Base-by-base conservation (phyloP, 2,797 vertebrate genomes). In the Thunnus albacares region DNA sequence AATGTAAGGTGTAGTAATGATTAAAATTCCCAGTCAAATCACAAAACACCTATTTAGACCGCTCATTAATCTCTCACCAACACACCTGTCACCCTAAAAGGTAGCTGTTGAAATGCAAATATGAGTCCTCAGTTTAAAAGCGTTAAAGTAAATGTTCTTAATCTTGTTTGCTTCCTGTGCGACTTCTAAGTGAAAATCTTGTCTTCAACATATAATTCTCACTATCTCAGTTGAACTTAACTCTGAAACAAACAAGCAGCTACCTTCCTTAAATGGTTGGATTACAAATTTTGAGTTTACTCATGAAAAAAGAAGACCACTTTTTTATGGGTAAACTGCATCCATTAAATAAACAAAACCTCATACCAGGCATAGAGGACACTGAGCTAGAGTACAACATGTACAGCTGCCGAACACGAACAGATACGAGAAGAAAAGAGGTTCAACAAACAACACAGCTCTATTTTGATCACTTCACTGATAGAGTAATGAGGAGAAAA, bases 401-500 rank as follows among this genome's bases (percentile, higher is more conserved):
- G 24, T 17, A 22, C 17, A 65, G 66, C 62, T 57, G 73, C 45
- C 17, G 2, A 80, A 55, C 20, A 43, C 17, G 41, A 64, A 22
- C 35, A 60, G 51, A 58, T 47, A 10, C 5, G 17, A 73, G 38
- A 33, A 63, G 57, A 45, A 33, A 41, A 14, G 18, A 80, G n/a
- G 57, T 14, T 55, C 6, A 30, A 57, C 47, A 51, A 43, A 61
- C 33, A 69, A 28, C 51, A 59, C 7, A 51, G 26, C 13, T 62
- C 35, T 43, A 65, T 56, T 57, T n/a, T 45, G 35, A 74, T 68
- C 35, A 30, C 43, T 58, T 62, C 38, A 57, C 41, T 60, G 24
- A 68, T 17, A 68, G 52, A 63, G 56, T 64, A 79, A 78, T 76
- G 67, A 78, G 72, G 68, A 77, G 38, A 69, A 80, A 75, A 75